Conservation (phyloP, 2,888 invertebrate genomes). For the Lycocerus yunnanus region DNA sequence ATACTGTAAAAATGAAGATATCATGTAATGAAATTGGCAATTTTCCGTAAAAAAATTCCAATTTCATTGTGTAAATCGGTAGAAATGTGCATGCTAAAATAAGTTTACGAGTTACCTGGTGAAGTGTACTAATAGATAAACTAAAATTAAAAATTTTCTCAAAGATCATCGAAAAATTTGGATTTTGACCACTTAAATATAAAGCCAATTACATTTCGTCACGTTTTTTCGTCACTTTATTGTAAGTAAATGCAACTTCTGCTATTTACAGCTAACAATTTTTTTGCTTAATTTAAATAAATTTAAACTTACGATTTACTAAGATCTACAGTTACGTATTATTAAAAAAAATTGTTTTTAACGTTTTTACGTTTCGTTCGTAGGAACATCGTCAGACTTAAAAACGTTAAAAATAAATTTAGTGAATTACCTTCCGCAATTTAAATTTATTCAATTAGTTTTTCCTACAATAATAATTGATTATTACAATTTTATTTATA, state of each 20-base stretch:
- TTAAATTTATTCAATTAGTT: constrained; percentile 15
- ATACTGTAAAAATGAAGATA: constrained; percentile 4
- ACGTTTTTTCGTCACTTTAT: constrained; percentile 13
- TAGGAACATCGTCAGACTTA: not conserved
- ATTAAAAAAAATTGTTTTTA: not conserved
- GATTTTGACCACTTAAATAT: not conserved
- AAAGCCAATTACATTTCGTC: constrained; percentile 17
- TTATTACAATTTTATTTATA: constrained; percentile 9
- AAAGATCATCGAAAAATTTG: constrained; percentile 1
- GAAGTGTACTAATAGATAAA: not conserved
- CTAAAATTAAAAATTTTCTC: not conserved
- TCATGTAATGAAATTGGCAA: constrained; percentile 10
- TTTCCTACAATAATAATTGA: constrained; percentile 12
- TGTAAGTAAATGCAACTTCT: constrained; percentile 17
- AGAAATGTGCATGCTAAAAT: constrained; percentile 21
- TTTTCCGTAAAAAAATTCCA: constrained; percentile 1
- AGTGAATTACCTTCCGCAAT: not conserved
- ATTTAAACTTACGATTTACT: constrained; percentile 8
- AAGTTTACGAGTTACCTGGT: constrained; percentile 13
- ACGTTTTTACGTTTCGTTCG: not conserved
- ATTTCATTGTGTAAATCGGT: constrained; percentile 15
- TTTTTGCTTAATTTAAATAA: constrained; percentile 9
- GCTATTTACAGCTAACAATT: constrained; percentile 12
- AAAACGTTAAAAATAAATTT: not conserved
- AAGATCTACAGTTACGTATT: not conserved